Evolutionary conservation across 2,888 invertebrate genomes (phyloP), one percentile per base, ranked within the genome.

Genomic region (Aporophyla nigra): DNA sequence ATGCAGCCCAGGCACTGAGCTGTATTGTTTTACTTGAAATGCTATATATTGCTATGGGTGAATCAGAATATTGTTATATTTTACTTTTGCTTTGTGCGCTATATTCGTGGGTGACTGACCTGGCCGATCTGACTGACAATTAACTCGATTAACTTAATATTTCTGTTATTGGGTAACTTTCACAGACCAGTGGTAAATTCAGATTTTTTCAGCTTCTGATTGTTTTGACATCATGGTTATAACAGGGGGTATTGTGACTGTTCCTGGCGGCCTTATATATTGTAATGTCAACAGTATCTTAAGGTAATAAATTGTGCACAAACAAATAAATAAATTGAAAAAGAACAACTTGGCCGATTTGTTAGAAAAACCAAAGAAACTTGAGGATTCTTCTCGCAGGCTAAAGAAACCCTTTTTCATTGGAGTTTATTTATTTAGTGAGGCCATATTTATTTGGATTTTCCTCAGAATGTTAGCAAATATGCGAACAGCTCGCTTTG

Each of bases 21-120:
- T 2, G 53, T 24, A 85, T 85, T 82, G 85, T 85, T 84, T 81
- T 63, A 82, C 83, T 77, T 81, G 43, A 76, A 77, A 71, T 81
- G 65, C 69, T 53, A 61, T 71, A 58, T 80, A 84, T 76, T 66
- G 63, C 16, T 61, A 49, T 56, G 24, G 7, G 24, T 85, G 85
- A 82, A 69, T 82, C 77, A 82, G 76, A 71, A 49, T 71, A 24
- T 74, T 56, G 51, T 71, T 51, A 61, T 54, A 54, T 54, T 43
- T 40, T 65, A 54, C n/a, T 79, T 79, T 70, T 67, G 61, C 54
- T 67, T 67, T 46, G 69, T 51, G 14, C 19, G 27, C 49, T 54
- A 24, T 65, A 54, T 51, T 56, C 19, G 63, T 24, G 62, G 33
- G 27, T 63, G 43, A 65, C 63, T 80, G 33, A 73, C 16, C 43